A percentile compares a stretch with the other conserved stretches of the same genome.
These are phyloP conservation scores for Acanthacorydalis orientalis DNA, from an alignment of 2,888 invertebrate genomes.

Conservation along the genomic window DNA sequence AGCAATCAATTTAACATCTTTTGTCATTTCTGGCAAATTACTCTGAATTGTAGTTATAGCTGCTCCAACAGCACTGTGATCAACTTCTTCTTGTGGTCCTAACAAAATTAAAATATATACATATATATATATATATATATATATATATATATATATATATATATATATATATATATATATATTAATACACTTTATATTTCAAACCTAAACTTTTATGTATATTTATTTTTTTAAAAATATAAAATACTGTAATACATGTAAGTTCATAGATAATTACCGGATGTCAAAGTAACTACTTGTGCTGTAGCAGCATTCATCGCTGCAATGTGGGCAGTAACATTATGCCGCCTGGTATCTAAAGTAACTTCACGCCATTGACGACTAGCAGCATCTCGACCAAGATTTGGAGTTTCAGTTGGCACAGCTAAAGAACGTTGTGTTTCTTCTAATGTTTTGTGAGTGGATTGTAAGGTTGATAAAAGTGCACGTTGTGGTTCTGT, in stretches of 20 bases:
- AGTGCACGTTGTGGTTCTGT: slow-evolving; percentile 88
- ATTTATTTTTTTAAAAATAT: background rate
- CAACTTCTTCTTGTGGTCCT: slow-evolving; percentile 72
- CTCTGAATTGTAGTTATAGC: slow-evolving; percentile 95
- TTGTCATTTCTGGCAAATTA: slow-evolving; percentile 91
- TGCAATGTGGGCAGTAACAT: slow-evolving; percentile 90
- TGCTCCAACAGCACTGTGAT: slow-evolving; percentile 89
- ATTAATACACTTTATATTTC: no score
- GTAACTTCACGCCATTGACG: slow-evolving; percentile 89
- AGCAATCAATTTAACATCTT: slow-evolving; percentile 86
- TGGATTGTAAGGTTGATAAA: slow-evolving; percentile 75
- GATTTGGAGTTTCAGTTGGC: slow-evolving; percentile 45
- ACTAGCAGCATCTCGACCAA: slow-evolving; percentile 72
- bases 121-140: background rate
- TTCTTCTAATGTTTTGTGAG: slow-evolving; percentile 72
- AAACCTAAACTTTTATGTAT: background rate
- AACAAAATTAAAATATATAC: slow-evolving; percentile 13
- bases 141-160: no score
- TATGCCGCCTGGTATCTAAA: slow-evolving; percentile 88
- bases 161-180: no score
- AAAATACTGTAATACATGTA: no score
- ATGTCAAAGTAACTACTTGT: slow-evolving; percentile 82
- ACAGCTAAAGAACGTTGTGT: slow-evolving; percentile 54
- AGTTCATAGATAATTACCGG: slow-evolving; percentile 27
- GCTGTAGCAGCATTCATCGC: slow-evolving; percentile 99